Conservation (phyloP, 2,113 vertebrate genomes). For the Aptenodytes forsteri region DNA sequence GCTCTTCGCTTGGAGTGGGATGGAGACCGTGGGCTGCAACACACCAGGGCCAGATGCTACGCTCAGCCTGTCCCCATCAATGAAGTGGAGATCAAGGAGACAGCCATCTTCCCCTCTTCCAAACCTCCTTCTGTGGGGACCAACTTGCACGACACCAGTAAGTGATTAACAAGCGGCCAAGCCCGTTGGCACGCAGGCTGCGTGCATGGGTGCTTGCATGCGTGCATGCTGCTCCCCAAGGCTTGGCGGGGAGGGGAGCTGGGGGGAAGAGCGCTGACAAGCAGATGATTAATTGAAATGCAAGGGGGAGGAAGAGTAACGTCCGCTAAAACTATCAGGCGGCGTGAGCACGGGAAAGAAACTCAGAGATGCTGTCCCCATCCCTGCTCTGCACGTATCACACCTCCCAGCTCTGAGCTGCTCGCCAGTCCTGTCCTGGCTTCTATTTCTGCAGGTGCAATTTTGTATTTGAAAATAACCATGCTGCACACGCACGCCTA, state of each 20-base stretch:
- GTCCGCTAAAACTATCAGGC: slow-evolving; percentile 59
- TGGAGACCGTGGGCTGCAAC: accelerated
- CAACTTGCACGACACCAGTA: neutral
- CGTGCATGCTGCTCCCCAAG: neutral
- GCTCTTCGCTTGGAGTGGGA: neutral
- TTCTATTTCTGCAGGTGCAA: slow-evolving; percentile 65
- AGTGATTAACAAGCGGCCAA: slow-evolving; percentile 2
- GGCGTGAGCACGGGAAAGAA: slow-evolving; percentile 37
- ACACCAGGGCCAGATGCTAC: neutral
- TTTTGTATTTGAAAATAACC: slow-evolving; percentile 49
- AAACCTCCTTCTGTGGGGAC: neutral
- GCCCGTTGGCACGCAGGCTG: neutral
- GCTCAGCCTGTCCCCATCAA: neutral
- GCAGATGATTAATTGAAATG: slow-evolving; percentile 63
- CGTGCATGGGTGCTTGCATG: slow-evolving; percentile 37
- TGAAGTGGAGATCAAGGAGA: neutral
- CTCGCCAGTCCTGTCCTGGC: slow-evolving; percentile 35
- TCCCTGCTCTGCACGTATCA: neutral
- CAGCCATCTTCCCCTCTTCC: neutral
- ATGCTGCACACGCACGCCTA: neutral
- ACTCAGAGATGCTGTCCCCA: neutral
- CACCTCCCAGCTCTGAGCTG: neutral
- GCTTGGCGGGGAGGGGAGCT: slow-evolving; percentile 3
- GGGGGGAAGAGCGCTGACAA: slow-evolving; percentile 42
- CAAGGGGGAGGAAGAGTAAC: slow-evolving; percentile 44